These are phyloP conservation scores for Heterotis niloticus DNA, from an alignment of 2,113 vertebrate genomes.

Conservation along the genomic window DNA sequence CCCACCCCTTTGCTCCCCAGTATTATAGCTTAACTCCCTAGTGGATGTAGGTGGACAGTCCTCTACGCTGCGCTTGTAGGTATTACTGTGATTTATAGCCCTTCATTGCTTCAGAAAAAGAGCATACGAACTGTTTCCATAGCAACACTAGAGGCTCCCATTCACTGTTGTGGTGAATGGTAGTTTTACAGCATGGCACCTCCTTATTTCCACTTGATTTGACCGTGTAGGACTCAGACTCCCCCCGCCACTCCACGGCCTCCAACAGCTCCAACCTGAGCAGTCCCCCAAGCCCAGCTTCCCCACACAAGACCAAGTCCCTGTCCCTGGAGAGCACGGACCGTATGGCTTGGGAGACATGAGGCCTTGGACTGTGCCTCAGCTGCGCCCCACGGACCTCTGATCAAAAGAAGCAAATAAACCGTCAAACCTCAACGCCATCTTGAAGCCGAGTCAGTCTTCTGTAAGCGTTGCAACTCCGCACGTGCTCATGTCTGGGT, in stretches of 20 bases:
- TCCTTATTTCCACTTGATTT: neutral
- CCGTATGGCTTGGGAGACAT: slow-evolving; percentile 91
- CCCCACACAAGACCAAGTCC: slow-evolving; percentile 94
- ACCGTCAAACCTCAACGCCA: slow-evolving; percentile 4
- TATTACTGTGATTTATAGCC: neutral
- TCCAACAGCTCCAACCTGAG: slow-evolving; percentile 99
- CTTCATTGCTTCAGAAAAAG: neutral
- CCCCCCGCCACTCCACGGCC: slow-evolving; percentile 92
- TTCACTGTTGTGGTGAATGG: neutral
- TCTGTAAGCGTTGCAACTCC: neutral
- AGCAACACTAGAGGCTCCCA: no score
- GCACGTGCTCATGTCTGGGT: neutral
- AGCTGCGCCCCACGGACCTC: neutral
- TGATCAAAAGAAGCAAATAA: slow-evolving; percentile 5
- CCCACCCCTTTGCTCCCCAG: no score
- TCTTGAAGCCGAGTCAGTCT: slow-evolving; percentile 10
- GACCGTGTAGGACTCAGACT: slow-evolving; percentile 86
- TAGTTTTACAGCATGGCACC: neutral
- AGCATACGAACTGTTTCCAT: neutral
- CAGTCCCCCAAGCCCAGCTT: slow-evolving; percentile 91
- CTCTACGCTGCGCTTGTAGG: neutral
- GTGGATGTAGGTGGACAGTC: neutral
- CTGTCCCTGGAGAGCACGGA: slow-evolving; percentile 94
- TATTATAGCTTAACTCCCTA: neutral
- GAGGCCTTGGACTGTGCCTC: slow-evolving; percentile 53